Conservation (phyloP, 2,797 vertebrate species). For the Danio aesculapii region DNA sequence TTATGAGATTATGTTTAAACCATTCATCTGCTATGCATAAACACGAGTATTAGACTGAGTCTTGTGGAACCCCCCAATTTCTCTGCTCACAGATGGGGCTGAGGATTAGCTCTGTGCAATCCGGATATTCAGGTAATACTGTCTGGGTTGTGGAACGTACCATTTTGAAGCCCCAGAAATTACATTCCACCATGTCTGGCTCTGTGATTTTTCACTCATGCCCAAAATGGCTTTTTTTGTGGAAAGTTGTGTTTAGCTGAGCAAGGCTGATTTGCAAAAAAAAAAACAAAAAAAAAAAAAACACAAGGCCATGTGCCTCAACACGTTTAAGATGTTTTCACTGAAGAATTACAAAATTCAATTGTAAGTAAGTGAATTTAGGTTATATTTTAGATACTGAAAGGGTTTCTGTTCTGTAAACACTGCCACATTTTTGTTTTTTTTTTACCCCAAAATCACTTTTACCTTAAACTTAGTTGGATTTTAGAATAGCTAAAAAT, state of each 20-base stretch:
- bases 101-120: slow-evolving; percentile 48
- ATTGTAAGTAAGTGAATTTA: slow-evolving; percentile 33
- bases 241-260: slow-evolving; percentile 2
- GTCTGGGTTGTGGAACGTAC: slow-evolving; percentile 47
- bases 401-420: not conserved
- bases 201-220: slow-evolving; percentile 23
- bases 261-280: not conserved
- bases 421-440: not conserved
- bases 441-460: not conserved
- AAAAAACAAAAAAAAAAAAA: too few species aligned
- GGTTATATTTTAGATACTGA: slow-evolving; percentile 22
- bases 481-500: too few species aligned
- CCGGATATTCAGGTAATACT: slow-evolving; percentile 55
- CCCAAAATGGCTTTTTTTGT: not conserved
- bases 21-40: not conserved
- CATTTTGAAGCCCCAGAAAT: slow-evolving; percentile 33
- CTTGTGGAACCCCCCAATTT: slow-evolving; percentile 32
- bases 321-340: not conserved
- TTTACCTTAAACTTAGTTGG: not conserved
- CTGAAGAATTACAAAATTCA: slow-evolving; percentile 38
- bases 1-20: not conserved
- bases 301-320: not conserved
- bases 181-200: slow-evolving; percentile 42
- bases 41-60: not conserved
- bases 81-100: slow-evolving; percentile 43